A percentile compares a stretch with the other conserved stretches of the same genome.
Conservation (phyloP, 2,888 invertebrate genomes). For the Hydraecia micacea region DNA sequence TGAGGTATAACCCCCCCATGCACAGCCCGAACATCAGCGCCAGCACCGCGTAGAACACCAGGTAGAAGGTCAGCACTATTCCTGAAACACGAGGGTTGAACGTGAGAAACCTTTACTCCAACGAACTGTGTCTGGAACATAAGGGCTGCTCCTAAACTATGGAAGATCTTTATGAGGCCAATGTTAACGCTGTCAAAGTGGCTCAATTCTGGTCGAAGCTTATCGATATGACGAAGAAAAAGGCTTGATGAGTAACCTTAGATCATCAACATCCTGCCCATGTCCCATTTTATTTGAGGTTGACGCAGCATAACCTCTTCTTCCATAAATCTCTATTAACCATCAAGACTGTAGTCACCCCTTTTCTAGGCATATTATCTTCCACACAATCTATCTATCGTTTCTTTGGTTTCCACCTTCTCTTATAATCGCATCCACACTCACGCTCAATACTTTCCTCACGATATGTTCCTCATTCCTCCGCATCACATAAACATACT, state of each 20-base stretch:
- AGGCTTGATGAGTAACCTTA: not conserved
- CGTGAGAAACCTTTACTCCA: not conserved
- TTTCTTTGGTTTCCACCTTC: not conserved
- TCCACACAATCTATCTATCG: not conserved
- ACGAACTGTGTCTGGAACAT: not conserved
- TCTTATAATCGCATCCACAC: too few relatives aligned
- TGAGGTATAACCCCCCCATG: slow-evolving; percentile 94
- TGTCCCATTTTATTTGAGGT: too few relatives aligned
- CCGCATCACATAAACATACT: not conserved
- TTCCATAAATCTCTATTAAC: not conserved
- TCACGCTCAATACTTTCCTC: not conserved
- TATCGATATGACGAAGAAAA: not conserved
- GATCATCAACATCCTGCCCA: not conserved
- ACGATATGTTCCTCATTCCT: not conserved
- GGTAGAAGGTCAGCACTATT: slow-evolving; percentile 95
- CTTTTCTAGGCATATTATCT: not conserved
- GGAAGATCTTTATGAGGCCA: too few relatives aligned
- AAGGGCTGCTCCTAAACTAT: not conserved
- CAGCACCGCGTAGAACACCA: slow-evolving; percentile 95
- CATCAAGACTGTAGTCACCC: not conserved
- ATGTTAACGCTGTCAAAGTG: not conserved
- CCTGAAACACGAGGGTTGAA: slow-evolving; percentile 90
- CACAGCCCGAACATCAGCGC: slow-evolving; percentile 96
- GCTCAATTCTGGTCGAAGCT: not conserved
- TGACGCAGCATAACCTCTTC: rapidly evolving